Conservation (phyloP, 2,113 vertebrate genomes). For the Nematolebias whitei region DNA sequence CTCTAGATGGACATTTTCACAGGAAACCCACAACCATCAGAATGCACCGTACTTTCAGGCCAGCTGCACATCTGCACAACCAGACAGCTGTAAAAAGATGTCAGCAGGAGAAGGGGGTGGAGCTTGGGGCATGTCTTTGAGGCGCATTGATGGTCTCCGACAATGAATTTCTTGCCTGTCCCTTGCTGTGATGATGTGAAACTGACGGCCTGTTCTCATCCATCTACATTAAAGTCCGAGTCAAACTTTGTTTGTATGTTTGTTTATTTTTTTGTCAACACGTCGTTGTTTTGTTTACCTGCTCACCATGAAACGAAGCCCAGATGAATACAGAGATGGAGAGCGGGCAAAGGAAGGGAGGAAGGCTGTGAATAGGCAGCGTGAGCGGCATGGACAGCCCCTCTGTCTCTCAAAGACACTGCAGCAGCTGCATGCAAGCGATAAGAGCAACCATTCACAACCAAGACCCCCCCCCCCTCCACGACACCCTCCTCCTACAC, state of each 20-base stretch:
- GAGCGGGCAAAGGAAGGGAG: slow-evolving; percentile 29
- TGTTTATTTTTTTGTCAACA: neutral
- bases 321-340: slow-evolving; percentile 42
- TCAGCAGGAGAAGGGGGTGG: neutral
- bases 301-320: slow-evolving; percentile 49
- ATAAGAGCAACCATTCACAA: slow-evolving; percentile 80
- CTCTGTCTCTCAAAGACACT: slow-evolving; percentile 76
- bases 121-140: too few relatives aligned
- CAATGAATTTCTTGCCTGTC: slow-evolving; percentile 62
- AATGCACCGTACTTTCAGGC: neutral
- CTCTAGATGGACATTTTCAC: too few relatives aligned
- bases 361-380: slow-evolving; percentile 67
- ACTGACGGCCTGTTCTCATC: slow-evolving; percentile 38
- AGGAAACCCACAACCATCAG: neutral
- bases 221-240: slow-evolving; percentile 58
- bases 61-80: neutral
- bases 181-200: slow-evolving; percentile 33
- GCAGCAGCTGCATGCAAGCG: slow-evolving; percentile 78
- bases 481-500: slow-evolving; percentile 71
- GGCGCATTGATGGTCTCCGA: slow-evolving; percentile 34
- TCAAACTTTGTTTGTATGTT: slow-evolving; percentile 27
- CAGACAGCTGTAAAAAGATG: too few relatives aligned
- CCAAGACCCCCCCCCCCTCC: slow-evolving; percentile 58
- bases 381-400: slow-evolving; percentile 74
- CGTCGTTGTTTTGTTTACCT: slow-evolving; percentile 37